Conservation (phyloP, 2,797 vertebrate genomes). For the Mycteria americana region DNA sequence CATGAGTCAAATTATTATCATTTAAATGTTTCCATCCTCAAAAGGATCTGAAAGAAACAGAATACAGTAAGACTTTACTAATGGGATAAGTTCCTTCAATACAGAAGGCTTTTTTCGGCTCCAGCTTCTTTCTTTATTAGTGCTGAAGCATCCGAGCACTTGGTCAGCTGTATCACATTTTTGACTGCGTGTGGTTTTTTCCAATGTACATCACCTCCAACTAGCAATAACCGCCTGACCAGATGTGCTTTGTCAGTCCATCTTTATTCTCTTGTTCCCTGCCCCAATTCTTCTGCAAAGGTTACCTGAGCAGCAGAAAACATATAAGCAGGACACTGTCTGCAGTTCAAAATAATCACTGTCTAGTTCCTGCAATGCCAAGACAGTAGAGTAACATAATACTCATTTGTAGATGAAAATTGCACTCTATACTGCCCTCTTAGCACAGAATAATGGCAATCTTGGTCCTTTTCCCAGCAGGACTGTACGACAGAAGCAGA, state of each 20-base stretch:
- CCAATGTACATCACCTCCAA: not conserved
- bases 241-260: not conserved
- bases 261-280: not conserved
- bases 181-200: not conserved
- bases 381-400: not conserved
- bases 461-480: not conserved
- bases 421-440: not conserved
- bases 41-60: not conserved
- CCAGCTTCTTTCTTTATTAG: not conserved
- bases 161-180: not conserved
- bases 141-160: not conserved
- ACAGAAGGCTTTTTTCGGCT: not conserved
- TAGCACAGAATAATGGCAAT: not conserved
- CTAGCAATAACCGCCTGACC: not conserved
- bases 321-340: not conserved
- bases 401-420: not conserved
- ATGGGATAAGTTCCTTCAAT: not conserved
- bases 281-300: not conserved
- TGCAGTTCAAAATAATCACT: not conserved
- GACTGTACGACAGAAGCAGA: not conserved
- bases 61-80: not conserved
- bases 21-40: not conserved
- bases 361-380: not conserved
- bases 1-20: not conserved
- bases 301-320: slow-evolving; percentile 4